phyloP scores from a whole-genome alignment of 2,113 vertebrate species.

The Ellobius talpinus region DNA sequence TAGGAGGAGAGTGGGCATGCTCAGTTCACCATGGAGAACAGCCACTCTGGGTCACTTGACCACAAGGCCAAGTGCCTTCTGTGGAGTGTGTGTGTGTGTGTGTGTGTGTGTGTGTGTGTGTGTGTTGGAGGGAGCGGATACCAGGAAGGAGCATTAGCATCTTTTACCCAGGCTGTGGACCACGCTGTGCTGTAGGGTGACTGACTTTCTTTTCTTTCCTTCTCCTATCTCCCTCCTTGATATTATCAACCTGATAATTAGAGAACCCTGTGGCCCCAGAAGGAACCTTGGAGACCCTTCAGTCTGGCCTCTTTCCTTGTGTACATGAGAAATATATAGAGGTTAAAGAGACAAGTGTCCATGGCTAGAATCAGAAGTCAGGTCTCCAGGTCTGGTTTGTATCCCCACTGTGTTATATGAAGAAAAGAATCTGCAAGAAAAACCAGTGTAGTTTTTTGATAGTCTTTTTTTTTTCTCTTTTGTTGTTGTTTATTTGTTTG shows the following conservation, averaged over 20 bases:
- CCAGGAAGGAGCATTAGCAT: background rate
- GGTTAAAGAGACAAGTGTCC: background rate
- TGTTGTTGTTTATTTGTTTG: background rate
- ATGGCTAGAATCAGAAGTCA: background rate
- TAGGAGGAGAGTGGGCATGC: background rate
- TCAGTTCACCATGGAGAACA: background rate
- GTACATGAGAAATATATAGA: background rate
- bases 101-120: fast-evolving
- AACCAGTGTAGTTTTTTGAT: background rate
- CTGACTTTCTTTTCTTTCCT: background rate
- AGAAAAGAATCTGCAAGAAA: background rate
- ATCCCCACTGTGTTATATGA: background rate
- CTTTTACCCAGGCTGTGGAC: background rate
- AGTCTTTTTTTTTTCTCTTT: background rate
- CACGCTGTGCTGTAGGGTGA: background rate
- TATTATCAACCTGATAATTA: background rate
- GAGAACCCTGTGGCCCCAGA: background rate
- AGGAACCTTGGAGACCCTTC: background rate
- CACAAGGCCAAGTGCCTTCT: too few species aligned
- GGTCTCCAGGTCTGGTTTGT: background rate
- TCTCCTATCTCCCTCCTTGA: background rate
- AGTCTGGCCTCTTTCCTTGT: background rate
- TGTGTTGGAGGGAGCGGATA: too few species aligned
- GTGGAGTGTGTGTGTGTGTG: too few species aligned
- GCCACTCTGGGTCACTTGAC: background rate